Evolutionary conservation across 1,140 invertebrate genomes (phyloP), one percentile per base, ranked within the genome.

Genomic region (Brachionus rubens): DNA sequence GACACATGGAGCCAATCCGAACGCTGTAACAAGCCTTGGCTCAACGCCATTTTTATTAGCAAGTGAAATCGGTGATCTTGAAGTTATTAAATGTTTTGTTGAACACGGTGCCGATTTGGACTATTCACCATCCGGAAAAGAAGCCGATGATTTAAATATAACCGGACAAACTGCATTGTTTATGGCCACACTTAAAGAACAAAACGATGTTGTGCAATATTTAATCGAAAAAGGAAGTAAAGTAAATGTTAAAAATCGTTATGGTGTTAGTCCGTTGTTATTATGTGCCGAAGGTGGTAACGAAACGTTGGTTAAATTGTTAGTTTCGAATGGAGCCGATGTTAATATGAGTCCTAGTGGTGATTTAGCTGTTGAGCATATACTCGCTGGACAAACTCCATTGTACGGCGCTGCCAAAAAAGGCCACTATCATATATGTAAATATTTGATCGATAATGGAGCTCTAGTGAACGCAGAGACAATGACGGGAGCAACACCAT

Each of bases 401-500:
- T 40, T 77, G 10, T 77, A 56, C 24, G 76, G 59, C n/a, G 62
- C 76, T 21, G 76, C 76, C 3, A 77, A 77, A 68, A 77, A 68
- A 46, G 62, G 62, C 6, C 76, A 77, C 28, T 59, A 65, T 16
- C 41, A 77, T 24, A 67, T 67, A 14, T 67, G 59, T 41, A 48
- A 77, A 41, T 67, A 77, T 28, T 54, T 77, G 6, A 68, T 77
- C 28, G 59, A 77, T n/a, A 67, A 77, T 26, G 76, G 76, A 14
- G 76, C 76, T 19, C 0, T 28, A 10, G 59, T 67, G 12, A 68
- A 77, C 36, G 47, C 47, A 0, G 30, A 40, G n/a, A 77, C 76
- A 12, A 67, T 77, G 75, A 52, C 76, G 6, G 76, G 76, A 10
- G 47, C 62, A 80, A 95, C 94, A 24, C 91, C 93, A 47, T 83